Evolutionary conservation across 2,113 vertebrate species (phyloP).

Genomic region (Chunga burmeisteri): DNA sequence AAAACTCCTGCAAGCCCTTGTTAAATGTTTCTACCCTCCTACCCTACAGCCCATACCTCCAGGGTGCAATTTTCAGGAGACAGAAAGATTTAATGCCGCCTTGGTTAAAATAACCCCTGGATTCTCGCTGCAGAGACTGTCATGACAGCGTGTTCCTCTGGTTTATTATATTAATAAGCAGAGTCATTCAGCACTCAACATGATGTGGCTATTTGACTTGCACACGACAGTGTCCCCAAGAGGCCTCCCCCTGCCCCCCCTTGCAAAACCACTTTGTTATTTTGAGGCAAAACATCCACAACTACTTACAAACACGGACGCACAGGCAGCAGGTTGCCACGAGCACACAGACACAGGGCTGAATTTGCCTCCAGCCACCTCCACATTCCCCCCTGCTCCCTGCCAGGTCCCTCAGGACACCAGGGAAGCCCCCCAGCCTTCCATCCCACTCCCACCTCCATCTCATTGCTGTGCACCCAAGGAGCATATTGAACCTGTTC

Average conservation of each 20-base stretch:
- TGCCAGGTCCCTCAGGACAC: not conserved
- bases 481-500: not conserved
- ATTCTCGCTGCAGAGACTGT: not conserved
- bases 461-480: not conserved
- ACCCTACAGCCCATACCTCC: not conserved
- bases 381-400: not conserved
- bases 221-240: not conserved
- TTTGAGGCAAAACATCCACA: not conserved
- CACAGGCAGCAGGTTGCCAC: not conserved
- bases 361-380: not conserved
- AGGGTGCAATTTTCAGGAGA: slow-evolving; percentile 38
- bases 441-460: not conserved
- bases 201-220: slow-evolving; percentile 11
- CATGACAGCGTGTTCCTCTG: not conserved
- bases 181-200: slow-evolving; percentile 32
- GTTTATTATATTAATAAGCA: slow-evolving; percentile 59
- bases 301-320: not conserved
- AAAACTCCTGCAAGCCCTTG: slow-evolving; percentile 10
- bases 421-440: not conserved
- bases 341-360: not conserved
- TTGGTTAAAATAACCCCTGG: slow-evolving; percentile 6
- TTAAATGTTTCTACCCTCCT: not conserved
- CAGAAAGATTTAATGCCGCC: slow-evolving; percentile 28
- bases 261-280: not conserved
- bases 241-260: not conserved